These are phyloP conservation scores for Etheostoma spectabile DNA, from an alignment of 2,113 vertebrate genomes.

Conservation along the genomic window DNA sequence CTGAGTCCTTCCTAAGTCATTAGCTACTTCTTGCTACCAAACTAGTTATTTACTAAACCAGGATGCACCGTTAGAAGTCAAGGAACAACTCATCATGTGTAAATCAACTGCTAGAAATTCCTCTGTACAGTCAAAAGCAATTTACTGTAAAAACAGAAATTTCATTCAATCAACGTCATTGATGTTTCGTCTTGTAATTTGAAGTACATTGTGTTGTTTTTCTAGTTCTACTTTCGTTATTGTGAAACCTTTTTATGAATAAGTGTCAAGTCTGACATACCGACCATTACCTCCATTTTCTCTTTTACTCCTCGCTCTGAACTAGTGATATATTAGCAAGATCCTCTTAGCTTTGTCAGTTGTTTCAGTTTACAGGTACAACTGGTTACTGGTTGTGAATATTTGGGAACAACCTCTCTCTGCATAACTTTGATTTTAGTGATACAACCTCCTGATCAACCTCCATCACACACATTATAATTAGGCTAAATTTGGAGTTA, in stretches of 20 bases:
- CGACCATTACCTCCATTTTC: background rate
- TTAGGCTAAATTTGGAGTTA: background rate
- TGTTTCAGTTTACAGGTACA: background rate
- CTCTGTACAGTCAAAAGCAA: background rate
- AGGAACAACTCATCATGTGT: background rate
- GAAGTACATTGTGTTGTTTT: background rate
- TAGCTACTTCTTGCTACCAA: background rate
- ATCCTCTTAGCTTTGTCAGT: background rate
- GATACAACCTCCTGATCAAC: background rate
- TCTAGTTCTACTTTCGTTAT: background rate
- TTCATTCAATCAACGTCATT: background rate
- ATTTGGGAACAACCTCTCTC: background rate
- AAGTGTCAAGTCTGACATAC: background rate
- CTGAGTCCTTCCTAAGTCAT: background rate
- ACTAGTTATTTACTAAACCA: background rate
- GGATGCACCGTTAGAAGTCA: background rate
- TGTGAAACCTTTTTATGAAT: background rate
- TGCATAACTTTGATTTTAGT: background rate
- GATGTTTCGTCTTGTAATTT: background rate
- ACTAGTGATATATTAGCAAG: background rate
- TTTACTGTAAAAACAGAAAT: background rate
- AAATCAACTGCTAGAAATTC: background rate
- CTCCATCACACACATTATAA: background rate
- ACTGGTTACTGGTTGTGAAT: background rate
- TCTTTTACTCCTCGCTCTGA: background rate